Percentiles rank a stretch among this genome's conserved stretches.
Evolutionary conservation across 2,797 vertebrate genomes (phyloP).

Genomic region (Aldrovandia affinis): DNA sequence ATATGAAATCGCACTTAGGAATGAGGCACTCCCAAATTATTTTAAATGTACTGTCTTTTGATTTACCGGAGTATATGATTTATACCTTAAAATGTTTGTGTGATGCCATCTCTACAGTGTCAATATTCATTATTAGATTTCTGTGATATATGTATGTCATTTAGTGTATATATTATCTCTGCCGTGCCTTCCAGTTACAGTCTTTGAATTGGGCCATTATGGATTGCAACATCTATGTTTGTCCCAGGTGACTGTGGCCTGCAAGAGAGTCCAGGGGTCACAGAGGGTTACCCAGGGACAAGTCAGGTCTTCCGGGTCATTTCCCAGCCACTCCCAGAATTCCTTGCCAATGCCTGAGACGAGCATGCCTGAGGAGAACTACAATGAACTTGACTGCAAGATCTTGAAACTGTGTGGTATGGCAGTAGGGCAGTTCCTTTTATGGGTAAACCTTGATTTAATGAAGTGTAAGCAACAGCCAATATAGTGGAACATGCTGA

Average conservation of each 20-base stretch:
- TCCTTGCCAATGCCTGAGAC: not conserved
- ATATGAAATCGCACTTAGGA: not conserved
- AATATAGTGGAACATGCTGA: not conserved
- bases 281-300: not conserved
- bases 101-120: not conserved
- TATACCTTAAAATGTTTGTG: not conserved
- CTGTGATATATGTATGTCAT: not conserved
- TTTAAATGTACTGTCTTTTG: not conserved
- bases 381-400: slow-evolving; percentile 14
- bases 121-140: not conserved
- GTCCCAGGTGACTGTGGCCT: slow-evolving; percentile 18
- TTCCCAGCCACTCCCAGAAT: not conserved
- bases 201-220: not conserved
- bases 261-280: not conserved
- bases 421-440: not conserved
- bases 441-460: not conserved
- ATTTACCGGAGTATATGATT: not conserved
- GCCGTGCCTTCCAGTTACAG: not conserved
- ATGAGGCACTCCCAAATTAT: not conserved
- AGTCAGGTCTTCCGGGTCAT: not conserved
- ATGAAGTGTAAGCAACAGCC: not conserved
- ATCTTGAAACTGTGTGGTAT: slow-evolving; percentile 19
- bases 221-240: not conserved
- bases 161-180: not conserved
- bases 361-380: not conserved